These are phyloP conservation scores for Crotalus horridus DNA, from an alignment of 2,113 vertebrate species.

Conservation along the genomic window DNA sequence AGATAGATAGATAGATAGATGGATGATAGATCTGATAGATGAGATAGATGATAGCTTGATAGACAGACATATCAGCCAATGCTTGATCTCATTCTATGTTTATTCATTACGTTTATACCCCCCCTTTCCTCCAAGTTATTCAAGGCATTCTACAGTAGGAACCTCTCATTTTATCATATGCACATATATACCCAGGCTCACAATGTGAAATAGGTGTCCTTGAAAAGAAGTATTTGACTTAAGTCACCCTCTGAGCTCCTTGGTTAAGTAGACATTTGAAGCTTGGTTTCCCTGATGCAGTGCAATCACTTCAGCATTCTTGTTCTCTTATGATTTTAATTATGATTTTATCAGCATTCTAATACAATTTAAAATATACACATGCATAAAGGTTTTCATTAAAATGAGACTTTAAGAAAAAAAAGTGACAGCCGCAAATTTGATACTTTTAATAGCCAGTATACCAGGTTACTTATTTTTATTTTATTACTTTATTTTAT, in stretches of 20 bases:
- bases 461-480: neutral
- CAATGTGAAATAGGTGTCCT: neutral
- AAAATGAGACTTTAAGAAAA: neutral
- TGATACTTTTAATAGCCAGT: neutral
- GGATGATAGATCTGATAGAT: neutral
- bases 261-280: neutral
- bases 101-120: neutral
- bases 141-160: neutral
- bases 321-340: neutral
- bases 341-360: neutral
- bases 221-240: neutral
- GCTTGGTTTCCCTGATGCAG: neutral
- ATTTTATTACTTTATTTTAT: neutral
- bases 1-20: neutral
- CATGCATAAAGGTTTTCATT: neutral
- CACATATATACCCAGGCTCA: neutral
- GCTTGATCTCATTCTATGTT: neutral
- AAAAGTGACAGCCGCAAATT: neutral
- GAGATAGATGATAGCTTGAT: neutral
- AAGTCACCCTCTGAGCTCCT: neutral
- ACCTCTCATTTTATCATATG: neutral
- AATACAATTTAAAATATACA: neutral
- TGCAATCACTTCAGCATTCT: neutral
- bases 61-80: neutral
- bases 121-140: neutral